Evolutionary conservation across 1,140 invertebrate genomes (phyloP), one percentile per base, ranked within the genome.

Genomic region (Camponotus pennsylvanicus): DNA sequence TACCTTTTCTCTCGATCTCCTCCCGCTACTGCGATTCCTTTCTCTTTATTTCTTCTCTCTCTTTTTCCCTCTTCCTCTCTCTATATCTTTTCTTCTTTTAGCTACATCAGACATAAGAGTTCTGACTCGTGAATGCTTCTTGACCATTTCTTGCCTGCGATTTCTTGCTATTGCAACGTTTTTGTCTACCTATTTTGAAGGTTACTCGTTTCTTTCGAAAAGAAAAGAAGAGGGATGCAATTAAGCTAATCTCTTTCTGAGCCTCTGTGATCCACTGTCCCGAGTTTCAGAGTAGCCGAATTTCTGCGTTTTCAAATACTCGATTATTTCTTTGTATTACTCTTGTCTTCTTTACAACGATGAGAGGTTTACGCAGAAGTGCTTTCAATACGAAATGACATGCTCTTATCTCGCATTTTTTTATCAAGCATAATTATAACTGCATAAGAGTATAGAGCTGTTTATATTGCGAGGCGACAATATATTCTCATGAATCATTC

Each of bases 101-200:
- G 34, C 73, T 40, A 42, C 87, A 61, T 82, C 69, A 45, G 67
- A 52, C 61, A 86, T 34, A 57, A 66, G 34, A 34, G 45, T 21
- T 40, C 27, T 40, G 34, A 49, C 83, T 85, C 61, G 64, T 77
- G 64, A 49, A 67, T 49, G 49, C 27, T 88, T 73, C 70, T 52
- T 64, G 57, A 80, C 11, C 70, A 52, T 55, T 66, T 71, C 77
- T 37, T 32, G 13, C 61, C 79, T 67, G 45, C 78, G 52, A 77
- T 80, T 91, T 89, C 85, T 89, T 91, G 87, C 67, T 63, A 85
- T 80, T 83, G 89, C 86, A 90, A 91, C 84, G 85, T 92, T 90
- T 91, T 92, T 88, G 89, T 89, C 80, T 70, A 70, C 45, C 57
- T 77, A 75, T 73, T 83, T 89, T 21, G 71, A 87, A 90, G 82